phyloP scores from a whole-genome alignment of 2,797 vertebrate species.

The Phoebastria nigripes region DNA sequence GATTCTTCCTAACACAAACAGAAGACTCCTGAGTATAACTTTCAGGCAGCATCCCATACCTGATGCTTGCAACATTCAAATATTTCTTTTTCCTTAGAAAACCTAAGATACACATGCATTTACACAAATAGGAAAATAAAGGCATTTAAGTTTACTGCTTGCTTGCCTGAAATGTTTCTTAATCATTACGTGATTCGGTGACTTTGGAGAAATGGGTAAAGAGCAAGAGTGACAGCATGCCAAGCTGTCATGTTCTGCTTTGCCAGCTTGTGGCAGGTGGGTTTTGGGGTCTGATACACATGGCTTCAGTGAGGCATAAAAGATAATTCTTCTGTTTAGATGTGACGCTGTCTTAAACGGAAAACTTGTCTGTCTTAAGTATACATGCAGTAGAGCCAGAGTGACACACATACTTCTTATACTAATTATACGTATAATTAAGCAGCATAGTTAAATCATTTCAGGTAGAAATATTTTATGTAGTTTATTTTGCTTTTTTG shows the following conservation, averaged over 20 bases:
- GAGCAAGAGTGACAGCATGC: not conserved
- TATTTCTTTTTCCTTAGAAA: not conserved
- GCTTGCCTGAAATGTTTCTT: not conserved
- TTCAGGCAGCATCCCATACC: not conserved
- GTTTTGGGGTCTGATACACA: not conserved
- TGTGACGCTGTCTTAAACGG: not conserved
- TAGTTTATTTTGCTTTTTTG: not conserved
- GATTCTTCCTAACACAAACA: not conserved
- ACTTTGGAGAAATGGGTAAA: not conserved
- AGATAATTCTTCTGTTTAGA: not conserved
- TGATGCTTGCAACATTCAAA: not conserved
- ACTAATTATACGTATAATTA: not conserved
- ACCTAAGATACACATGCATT: not conserved
- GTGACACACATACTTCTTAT: not conserved
- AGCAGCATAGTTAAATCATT: not conserved
- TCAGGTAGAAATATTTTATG: not conserved
- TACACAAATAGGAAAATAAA: not conserved
- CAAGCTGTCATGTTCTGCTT: not conserved
- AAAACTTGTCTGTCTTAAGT: not conserved
- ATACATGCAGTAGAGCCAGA: not conserved
- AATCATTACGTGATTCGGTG: not conserved
- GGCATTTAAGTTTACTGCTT: not conserved
- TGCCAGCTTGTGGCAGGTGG: not conserved
- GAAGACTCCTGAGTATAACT: not conserved
- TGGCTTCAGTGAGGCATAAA: not conserved